Percentiles rank a stretch among this genome's conserved stretches.
phyloP scores from a whole-genome alignment of 2,888 invertebrate genomes.

The Hirtodrosophila cameraria region DNA sequence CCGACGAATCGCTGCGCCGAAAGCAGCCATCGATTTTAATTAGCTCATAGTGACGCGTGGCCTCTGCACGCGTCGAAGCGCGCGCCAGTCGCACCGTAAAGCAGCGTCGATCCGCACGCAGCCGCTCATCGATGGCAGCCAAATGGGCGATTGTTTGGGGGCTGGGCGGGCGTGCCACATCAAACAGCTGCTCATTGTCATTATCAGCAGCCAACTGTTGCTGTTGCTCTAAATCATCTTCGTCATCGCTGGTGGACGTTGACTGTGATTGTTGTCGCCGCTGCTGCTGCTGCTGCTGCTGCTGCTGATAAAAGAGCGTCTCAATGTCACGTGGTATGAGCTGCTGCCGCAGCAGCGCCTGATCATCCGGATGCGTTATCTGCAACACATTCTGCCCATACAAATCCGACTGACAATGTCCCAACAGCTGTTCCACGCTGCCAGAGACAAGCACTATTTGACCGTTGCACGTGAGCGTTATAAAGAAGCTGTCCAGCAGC shows the following conservation, averaged over 20 bases:
- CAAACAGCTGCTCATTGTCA: not conserved
- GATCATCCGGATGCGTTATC: constrained; percentile 91
- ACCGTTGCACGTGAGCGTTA: constrained; percentile 91
- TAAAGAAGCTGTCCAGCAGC: constrained; percentile 90
- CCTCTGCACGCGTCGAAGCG: constrained; percentile 89
- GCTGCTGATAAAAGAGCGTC: constrained; percentile 78
- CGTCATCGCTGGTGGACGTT: constrained; percentile 82
- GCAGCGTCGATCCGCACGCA: constrained; percentile 85
- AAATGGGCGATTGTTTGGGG: constrained; percentile 64
- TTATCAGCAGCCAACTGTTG: constrained; percentile 10
- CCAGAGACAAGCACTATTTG: constrained; percentile 94
- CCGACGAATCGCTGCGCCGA: constrained; percentile 86
- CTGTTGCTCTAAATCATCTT: constrained; percentile 81
- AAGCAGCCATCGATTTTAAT: constrained; percentile 89
- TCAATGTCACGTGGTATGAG: constrained; percentile 86
- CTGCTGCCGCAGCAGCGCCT: constrained; percentile 88
- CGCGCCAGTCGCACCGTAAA: constrained; percentile 87
- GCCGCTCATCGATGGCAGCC: constrained; percentile 79
- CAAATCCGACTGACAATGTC: constrained; percentile 93
- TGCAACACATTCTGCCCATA: constrained; percentile 92
- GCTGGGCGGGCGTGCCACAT: constrained; percentile 50
- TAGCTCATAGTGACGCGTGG: constrained; percentile 88
- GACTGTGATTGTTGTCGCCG: constrained; percentile 44
- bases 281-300: constrained; percentile 21
- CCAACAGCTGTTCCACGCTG: constrained; percentile 93